Conservation (phyloP, 1,140 invertebrate species). For the Drosophila tristis region DNA sequence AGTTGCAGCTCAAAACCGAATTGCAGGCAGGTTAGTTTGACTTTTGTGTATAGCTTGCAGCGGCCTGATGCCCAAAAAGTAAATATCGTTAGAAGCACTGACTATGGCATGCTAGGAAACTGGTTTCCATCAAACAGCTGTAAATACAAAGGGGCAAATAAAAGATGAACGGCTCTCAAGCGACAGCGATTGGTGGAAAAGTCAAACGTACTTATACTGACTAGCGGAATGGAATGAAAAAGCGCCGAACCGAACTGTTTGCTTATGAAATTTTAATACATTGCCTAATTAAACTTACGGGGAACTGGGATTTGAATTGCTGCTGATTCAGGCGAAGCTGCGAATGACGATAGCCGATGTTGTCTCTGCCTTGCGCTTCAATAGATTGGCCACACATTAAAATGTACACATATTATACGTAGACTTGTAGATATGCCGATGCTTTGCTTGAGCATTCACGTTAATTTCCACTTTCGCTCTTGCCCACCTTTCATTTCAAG, state of each 20-base stretch:
- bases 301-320: constrained; percentile 28
- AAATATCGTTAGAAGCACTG: constrained; percentile 54
- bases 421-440: not conserved
- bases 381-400: constrained; percentile 24
- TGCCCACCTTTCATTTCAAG: constrained; percentile 46
- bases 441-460: not conserved
- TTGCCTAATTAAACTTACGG: constrained; percentile 32
- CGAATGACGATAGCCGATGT: constrained; percentile 2
- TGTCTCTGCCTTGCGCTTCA: constrained; percentile 25
- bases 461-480: constrained; percentile 40
- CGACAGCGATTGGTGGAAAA: constrained; percentile 39
- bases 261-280: constrained; percentile 42
- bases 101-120: constrained; percentile 46
- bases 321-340: not conserved
- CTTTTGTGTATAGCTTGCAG: constrained; percentile 34
- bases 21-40: constrained; percentile 7
- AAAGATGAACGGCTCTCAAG: constrained; percentile 20
- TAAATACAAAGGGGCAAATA: constrained; percentile 44
- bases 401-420: constrained; percentile 1
- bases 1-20: constrained; percentile 24
- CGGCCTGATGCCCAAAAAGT: constrained; percentile 51
- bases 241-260: constrained; percentile 38
- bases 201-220: constrained; percentile 50
- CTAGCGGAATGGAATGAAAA: constrained; percentile 15
- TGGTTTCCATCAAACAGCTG: constrained; percentile 72